Base-by-base conservation (phyloP, 2,113 vertebrate species). In the Chauna torquata region DNA sequence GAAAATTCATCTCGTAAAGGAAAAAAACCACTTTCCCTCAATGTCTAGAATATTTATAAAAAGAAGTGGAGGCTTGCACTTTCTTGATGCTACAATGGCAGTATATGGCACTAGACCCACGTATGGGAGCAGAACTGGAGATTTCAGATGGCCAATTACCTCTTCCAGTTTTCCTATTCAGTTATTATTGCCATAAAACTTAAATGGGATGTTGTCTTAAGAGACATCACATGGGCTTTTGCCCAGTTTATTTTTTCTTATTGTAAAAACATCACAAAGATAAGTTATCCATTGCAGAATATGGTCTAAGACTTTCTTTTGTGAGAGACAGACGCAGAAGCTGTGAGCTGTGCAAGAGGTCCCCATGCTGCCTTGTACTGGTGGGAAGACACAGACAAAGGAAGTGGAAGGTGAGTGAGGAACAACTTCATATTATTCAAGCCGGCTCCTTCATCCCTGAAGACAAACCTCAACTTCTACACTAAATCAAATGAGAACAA, bases 1-100 rank as follows among this genome's bases (percentile, higher is more conserved):
- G 88, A 82, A 90, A 94, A 97, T 85, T 91, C 69, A 76, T 79
- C 44, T 89, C 54, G 87, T 95, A 76, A 62, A 95, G n/a, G n/a
- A n/a, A n/a, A n/a, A n/a, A n/a, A n/a, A n/a, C n/a, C n/a, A n/a
- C n/a, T n/a, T n/a, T n/a, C n/a, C n/a, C n/a, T n/a, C n/a, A n/a
- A 2, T 30, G 18, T 47, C 47, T 78, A 28, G 40, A 85, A 74
- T 59, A 82, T 28, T 69, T 87, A 86, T 59, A 83, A 92, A 86
- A 62, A 11, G 25, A 66, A 80, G 38, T 3, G 1, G 27, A 69
- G 62, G 24, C 61, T 84, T 28, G 5, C 12, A 38, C 0, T 3
- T 44, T 72, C 69, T 62, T 54, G 23, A 19, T 57, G 10, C 32
- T 52, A 8, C 40, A 55, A 77, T 22, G 15, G 22, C 52, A 90